Conservation (phyloP, 37 sponge, comb jelly and placozoan genomes). For the Amphimedon queenslandica region DNA sequence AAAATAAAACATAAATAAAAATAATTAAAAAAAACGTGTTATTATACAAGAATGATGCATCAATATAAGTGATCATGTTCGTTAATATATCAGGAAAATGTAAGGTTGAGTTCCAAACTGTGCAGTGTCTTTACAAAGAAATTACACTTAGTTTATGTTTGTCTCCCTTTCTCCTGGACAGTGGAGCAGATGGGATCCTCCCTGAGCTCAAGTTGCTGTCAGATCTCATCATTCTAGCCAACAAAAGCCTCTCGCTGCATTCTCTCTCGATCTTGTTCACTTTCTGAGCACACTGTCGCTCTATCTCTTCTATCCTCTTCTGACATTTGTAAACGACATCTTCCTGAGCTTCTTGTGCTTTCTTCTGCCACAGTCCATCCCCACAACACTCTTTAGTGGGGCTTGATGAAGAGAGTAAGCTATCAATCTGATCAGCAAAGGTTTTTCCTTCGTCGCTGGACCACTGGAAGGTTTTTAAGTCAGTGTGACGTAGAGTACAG, state of each 20-base stretch:
- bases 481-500: too few relatives aligned
- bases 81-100: too few relatives aligned
- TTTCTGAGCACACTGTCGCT: constrained; percentile 31
- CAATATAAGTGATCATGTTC: too few relatives aligned
- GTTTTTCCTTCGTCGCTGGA: constrained; percentile 26
- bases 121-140: too few relatives aligned
- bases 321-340: constrained; percentile 57
- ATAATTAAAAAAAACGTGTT: too few relatives aligned
- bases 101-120: too few relatives aligned
- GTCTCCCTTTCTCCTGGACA: too few relatives aligned
- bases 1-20: too few relatives aligned
- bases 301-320: constrained; percentile 49
- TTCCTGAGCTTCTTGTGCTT: constrained; percentile 33
- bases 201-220: background rate
- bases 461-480: constrained; percentile 33
- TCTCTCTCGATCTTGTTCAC: constrained; percentile 37
- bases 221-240: background rate
- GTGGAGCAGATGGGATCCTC: background rate
- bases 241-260: constrained; percentile 26
- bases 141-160: too few relatives aligned
- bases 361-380: constrained; percentile 58
- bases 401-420: too few relatives aligned
- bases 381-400: too few relatives aligned
- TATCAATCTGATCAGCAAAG: constrained; percentile 46
- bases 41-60: too few relatives aligned